These are phyloP conservation scores for Zoroaster sp. DNA, from an alignment of 53 echinoderm and acorn worm species.

Conservation along the genomic window DNA sequence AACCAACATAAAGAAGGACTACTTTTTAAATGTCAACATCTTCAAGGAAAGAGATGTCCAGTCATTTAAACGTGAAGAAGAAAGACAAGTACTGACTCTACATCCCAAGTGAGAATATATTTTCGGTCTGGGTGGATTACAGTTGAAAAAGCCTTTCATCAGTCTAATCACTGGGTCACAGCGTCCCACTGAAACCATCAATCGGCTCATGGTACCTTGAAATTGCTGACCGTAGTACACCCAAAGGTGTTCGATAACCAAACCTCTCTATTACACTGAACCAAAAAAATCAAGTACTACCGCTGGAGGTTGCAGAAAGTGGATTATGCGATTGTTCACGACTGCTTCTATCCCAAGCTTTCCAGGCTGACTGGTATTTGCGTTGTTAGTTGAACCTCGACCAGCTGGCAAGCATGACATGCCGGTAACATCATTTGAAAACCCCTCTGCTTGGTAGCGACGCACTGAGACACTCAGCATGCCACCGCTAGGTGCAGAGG, in stretches of 20 bases:
- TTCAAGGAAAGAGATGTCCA: slow-evolving; percentile 20
- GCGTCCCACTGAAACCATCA: slow-evolving; percentile 20
- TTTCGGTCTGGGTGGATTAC: slow-evolving; percentile 61
- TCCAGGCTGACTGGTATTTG: slow-evolving; percentile 58
- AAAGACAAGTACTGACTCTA: slow-evolving; percentile 23
- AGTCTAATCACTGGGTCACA: slow-evolving; percentile 27
- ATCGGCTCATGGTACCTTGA: neutral
- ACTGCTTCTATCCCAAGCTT: slow-evolving; percentile 52
- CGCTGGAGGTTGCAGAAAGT: slow-evolving; percentile 42
- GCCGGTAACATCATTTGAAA: slow-evolving; percentile 54
- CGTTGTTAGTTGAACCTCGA: slow-evolving; percentile 44
- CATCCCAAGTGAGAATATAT: slow-evolving; percentile 55
- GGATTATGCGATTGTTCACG: slow-evolving; percentile 20
- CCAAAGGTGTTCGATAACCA: slow-evolving; percentile 44
- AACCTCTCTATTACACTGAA: slow-evolving; percentile 20
- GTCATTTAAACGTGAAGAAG: neutral
- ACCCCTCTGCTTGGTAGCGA: slow-evolving; percentile 21
- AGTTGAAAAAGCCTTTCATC: slow-evolving; percentile 70
- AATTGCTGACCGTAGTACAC: slow-evolving; percentile 51
- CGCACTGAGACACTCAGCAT: slow-evolving; percentile 55
- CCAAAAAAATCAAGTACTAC: slow-evolving; percentile 53
- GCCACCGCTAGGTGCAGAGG: slow-evolving; percentile 42
- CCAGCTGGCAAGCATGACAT: slow-evolving; percentile 55
- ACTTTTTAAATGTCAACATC: slow-evolving; percentile 50
- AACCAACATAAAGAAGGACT: slow-evolving; percentile 38